Percentiles rank a stretch among this genome's conserved stretches.
Evolutionary conservation across 1,140 invertebrate species (phyloP).

Genomic region (Macrocentrus cingulum): DNA sequence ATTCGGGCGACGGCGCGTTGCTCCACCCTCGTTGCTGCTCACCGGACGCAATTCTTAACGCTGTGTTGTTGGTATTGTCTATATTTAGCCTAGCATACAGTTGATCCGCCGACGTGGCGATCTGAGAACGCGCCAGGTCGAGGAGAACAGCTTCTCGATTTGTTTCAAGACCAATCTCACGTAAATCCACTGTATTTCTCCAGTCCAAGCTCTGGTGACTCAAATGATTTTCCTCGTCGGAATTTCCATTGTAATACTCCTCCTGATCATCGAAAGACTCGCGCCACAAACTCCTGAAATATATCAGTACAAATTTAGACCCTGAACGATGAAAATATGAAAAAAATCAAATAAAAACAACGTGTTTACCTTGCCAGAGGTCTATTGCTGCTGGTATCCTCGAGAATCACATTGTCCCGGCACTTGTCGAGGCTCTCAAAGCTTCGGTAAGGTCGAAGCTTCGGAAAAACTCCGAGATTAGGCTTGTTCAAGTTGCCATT

Average conservation of each 20-base stretch:
- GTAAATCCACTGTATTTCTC: conserved; percentile 53
- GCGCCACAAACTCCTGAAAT: conserved; percentile 43
- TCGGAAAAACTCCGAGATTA: conserved; percentile 33
- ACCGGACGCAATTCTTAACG: conserved; percentile 17
- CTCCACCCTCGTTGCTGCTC: conserved; percentile 47
- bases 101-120: conserved; percentile 36
- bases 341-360: not conserved
- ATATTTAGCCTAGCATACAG: conserved; percentile 51
- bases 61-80: conserved; percentile 34
- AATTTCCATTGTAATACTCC: conserved; percentile 38
- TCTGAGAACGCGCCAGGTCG: conserved; percentile 37
- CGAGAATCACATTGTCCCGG: conserved; percentile 31
- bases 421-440: conserved; percentile 52
- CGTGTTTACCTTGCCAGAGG: conserved; percentile 3
- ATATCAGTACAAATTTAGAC: conserved; percentile 25
- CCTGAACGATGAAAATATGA: too few relatives aligned
- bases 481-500: conserved; percentile 11
- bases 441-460: conserved; percentile 52
- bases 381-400: conserved; percentile 36
- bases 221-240: conserved; percentile 37
- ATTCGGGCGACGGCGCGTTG: conserved; percentile 41
- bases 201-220: conserved; percentile 47
- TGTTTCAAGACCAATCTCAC: conserved; percentile 54
- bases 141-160: conserved; percentile 46
- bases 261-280: conserved; percentile 39